A percentile compares a stretch with the other conserved stretches of the same genome.
Conservation (phyloP, 2,888 invertebrate genomes). For the Leptothorax acervorum region DNA sequence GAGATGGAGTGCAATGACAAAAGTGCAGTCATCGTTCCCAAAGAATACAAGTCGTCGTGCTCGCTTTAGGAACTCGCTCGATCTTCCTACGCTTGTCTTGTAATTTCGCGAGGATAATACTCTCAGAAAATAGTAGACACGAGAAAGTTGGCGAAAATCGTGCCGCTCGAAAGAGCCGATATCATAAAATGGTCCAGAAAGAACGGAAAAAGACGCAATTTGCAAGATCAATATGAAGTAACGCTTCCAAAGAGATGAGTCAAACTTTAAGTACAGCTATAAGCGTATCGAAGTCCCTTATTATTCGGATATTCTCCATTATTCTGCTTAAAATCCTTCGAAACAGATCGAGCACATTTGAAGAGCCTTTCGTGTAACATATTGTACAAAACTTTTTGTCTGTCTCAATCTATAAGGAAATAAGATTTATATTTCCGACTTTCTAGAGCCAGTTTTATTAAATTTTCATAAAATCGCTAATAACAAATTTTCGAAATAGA, state of each 20-base stretch:
- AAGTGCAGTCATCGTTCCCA: conserved; percentile 36
- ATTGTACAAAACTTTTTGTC: not conserved
- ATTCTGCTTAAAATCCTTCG: not conserved
- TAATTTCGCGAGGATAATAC: conserved; percentile 48
- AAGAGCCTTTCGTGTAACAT: not conserved
- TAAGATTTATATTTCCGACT: not conserved
- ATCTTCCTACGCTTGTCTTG: conserved; percentile 47
- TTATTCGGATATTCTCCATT: conserved; percentile 32
- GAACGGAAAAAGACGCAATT: conserved; percentile 40
- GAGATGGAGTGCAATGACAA: conserved; percentile 48
- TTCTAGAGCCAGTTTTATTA: not conserved
- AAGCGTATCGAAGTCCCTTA: conserved; percentile 22
- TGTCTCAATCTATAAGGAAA: not conserved
- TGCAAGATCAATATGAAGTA: conserved; percentile 48
- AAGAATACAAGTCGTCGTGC: conserved; percentile 47
- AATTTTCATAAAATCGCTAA: not conserved
- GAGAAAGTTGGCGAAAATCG: conserved; percentile 38
- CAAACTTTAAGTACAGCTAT: conserved; percentile 34
- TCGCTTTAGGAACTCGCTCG: conserved; percentile 35
- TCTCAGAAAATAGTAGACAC: conserved; percentile 38
- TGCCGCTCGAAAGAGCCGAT: conserved; percentile 35
- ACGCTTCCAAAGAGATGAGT: conserved; percentile 12
- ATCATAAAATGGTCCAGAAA: conserved; percentile 22
- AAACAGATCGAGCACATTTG: conserved; percentile 15
- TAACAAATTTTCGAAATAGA: not conserved